Evolutionary conservation across 2,888 invertebrate species (phyloP), one percentile per base, ranked within the genome.

Genomic region (Latrodectus hesperus): DNA sequence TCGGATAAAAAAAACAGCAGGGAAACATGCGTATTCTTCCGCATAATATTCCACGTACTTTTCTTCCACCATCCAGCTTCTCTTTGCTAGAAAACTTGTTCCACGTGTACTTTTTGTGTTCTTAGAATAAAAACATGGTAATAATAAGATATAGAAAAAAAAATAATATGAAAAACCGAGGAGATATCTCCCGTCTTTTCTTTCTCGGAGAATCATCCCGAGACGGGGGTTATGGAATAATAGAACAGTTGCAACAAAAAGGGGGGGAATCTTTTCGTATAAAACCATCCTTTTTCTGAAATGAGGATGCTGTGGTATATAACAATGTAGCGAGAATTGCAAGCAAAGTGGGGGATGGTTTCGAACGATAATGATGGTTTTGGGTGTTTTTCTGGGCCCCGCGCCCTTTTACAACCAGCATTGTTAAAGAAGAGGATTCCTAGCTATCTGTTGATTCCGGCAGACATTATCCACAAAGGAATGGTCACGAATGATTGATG

Each of bases 351-450:
- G 79, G 80, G 71, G 73, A 67, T 77, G 80, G 73, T 67, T 81
- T 51, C 51, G 51, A 74, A 80, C 85, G 85, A 81, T 86, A 86
- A 86, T 86, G 86, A 86, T 73, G 86, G 80, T 86, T 80, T 86
- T 71, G 86, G 76, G 65, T 67, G 68, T 75, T 86, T 85, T 79
- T 84, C 79, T 80, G 14, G 26, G 53, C 17, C 22, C 22, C 68
- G 51, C 38, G 14, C 52, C 79, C 49, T 75, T 60, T 70, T 68
- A 16, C 49, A 52, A 65, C 12, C 68, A 71, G 80, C 76, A 71
- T 53, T 16, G 64, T 72, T 75, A 71, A 49, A 70, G 65, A 80
- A 65, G 65, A 76, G 68, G 76, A 72, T 70, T 81, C 71, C 55
- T n/a, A 8, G 22, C 80, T 81, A 86, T 86, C 86, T 86, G 86